phyloP scores from a whole-genome alignment of 1,140 invertebrate genomes.

The Prorops nasuta region DNA sequence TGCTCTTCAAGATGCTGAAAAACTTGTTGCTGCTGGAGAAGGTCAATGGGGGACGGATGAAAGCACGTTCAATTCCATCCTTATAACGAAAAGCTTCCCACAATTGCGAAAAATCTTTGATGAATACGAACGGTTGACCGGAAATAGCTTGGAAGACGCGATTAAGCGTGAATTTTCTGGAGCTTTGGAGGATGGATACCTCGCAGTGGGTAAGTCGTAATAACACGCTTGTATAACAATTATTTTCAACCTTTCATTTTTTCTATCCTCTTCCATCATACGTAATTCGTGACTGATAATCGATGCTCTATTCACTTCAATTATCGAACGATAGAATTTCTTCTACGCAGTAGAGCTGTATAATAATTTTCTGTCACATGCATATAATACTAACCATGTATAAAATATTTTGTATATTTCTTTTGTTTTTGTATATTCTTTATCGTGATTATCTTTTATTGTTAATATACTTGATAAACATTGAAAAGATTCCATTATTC shows the following conservation, averaged over 20 bases:
- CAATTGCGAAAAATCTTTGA: slow-evolving; percentile 80
- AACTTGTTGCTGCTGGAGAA: slow-evolving; percentile 71
- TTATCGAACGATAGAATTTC: too few relatives aligned
- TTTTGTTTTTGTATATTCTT: too few relatives aligned
- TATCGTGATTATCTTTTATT: too few relatives aligned
- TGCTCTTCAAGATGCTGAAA: slow-evolving; percentile 71
- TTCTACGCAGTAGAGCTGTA: too few relatives aligned
- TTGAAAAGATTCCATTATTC: too few relatives aligned
- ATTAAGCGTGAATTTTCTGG: slow-evolving; percentile 88
- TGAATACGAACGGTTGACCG: slow-evolving; percentile 73
- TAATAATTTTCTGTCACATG: too few relatives aligned
- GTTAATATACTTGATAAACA: too few relatives aligned
- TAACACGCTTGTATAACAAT: background rate
- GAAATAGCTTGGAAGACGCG: slow-evolving; percentile 80
- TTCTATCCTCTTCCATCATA: slow-evolving; percentile 11
- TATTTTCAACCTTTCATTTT: slow-evolving; percentile 8
- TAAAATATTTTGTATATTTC: too few relatives aligned
- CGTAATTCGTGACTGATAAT: too few relatives aligned
- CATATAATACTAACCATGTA: too few relatives aligned
- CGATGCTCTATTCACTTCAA: too few relatives aligned
- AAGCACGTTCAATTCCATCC: slow-evolving; percentile 79
- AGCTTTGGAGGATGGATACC: slow-evolving; percentile 77
- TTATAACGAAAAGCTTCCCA: slow-evolving; percentile 75
- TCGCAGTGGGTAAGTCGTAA: slow-evolving; percentile 77
- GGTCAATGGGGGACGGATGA: slow-evolving; percentile 86